These are phyloP conservation scores for Serranus cabrilla DNA, from an alignment of 2,797 vertebrate genomes.

Conservation along the genomic window DNA sequence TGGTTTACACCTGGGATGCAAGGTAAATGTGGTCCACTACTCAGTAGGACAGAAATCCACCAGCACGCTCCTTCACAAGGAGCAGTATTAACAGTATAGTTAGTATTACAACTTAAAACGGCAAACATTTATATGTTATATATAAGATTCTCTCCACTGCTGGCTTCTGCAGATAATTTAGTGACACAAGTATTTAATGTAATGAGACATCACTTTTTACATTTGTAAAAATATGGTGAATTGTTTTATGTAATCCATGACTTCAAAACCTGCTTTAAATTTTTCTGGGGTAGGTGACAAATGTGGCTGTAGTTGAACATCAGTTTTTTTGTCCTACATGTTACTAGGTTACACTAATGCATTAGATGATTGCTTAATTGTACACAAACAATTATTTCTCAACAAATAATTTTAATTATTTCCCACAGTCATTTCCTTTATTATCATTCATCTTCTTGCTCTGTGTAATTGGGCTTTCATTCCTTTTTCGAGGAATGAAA, in stretches of 20 bases:
- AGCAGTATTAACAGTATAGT: not conserved
- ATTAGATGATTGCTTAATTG: no score
- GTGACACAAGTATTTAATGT: no score
- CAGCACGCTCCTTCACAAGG: not conserved
- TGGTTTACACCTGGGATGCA: slow-evolving; percentile 39
- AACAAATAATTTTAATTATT: no score
- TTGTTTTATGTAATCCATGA: not conserved
- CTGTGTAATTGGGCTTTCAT: no score
- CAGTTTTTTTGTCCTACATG: not conserved
- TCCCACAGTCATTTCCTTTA: not conserved
- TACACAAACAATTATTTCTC: not conserved
- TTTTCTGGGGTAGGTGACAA: not conserved
- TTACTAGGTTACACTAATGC: no score
- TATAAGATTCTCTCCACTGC: not conserved
- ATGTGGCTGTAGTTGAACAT: not conserved
- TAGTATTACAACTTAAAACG: not conserved
- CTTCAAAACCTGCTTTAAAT: not conserved
- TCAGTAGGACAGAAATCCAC: slow-evolving; percentile 14
- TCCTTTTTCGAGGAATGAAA: no score
- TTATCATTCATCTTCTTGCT: not conserved
- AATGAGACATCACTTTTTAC: not conserved
- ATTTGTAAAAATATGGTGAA: not conserved
- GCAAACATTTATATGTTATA: not conserved
- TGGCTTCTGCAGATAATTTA: not conserved
- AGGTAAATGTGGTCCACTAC: slow-evolving; percentile 25